These are phyloP conservation scores for Aporrectodea caliginosa DNA, from an alignment of 1,140 invertebrate genomes.

Conservation along the genomic window DNA sequence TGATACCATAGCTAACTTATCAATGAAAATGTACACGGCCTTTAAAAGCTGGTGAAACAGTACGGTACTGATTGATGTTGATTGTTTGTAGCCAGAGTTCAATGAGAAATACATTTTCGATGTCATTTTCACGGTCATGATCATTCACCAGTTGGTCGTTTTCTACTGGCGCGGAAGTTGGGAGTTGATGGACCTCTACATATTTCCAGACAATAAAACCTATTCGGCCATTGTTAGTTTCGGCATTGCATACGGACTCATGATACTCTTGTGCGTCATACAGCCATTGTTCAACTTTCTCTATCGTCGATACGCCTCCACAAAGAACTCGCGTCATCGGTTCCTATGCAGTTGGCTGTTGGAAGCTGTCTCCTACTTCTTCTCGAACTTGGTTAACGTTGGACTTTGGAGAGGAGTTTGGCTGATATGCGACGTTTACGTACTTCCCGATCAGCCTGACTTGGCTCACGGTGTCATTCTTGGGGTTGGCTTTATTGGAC, in stretches of 20 bases:
- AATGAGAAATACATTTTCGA: neutral
- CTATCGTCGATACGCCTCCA: neutral
- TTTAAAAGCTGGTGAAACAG: neutral
- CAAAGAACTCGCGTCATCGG: neutral
- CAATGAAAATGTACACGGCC: no score
- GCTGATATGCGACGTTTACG: slow-evolving; percentile 13
- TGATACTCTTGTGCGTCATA: slow-evolving; percentile 9
- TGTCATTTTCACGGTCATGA: slow-evolving; percentile 6
- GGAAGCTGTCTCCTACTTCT: neutral
- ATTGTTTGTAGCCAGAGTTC: neutral
- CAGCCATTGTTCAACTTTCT: slow-evolving; percentile 13
- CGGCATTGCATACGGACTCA: slow-evolving; percentile 9
- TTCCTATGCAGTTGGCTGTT: slow-evolving; percentile 7
- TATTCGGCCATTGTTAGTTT: neutral
- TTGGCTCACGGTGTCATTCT: neutral
- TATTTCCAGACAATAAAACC: neutral
- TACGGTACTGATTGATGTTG: neutral
- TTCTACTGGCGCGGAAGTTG: slow-evolving; percentile 17
- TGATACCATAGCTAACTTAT: no score
- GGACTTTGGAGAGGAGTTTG: slow-evolving; percentile 5
- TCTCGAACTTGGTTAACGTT: slow-evolving; percentile 11
- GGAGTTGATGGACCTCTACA: slow-evolving; percentile 3
- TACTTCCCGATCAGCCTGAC: neutral
- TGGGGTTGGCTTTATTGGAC: neutral
- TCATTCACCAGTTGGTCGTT: slow-evolving; percentile 20